Evolutionary conservation across 2,113 vertebrate genomes (phyloP).

Genomic region (Bubo blakistoni): DNA sequence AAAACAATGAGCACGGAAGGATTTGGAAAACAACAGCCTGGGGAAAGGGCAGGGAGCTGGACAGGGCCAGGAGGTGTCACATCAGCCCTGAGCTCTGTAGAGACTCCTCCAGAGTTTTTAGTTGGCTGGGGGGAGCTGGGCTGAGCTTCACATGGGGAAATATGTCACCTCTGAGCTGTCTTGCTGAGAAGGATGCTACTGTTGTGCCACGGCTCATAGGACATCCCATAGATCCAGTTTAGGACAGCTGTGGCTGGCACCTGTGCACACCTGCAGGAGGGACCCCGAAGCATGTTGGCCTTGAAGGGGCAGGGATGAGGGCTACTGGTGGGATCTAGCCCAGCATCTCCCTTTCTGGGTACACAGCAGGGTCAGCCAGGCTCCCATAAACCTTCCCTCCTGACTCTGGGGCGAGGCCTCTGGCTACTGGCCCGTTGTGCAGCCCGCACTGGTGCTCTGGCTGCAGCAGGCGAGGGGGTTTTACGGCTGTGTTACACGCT

Average conservation of each 20-base stretch:
- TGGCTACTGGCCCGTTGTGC: fast-evolving
- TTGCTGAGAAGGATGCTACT: not conserved
- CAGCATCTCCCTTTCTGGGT: not conserved
- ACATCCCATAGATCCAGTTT: not conserved
- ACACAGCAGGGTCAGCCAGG: fast-evolving
- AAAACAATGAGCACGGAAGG: not conserved
- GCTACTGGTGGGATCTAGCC: not conserved
- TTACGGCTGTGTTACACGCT: fast-evolving
- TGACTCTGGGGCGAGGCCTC: too few relatives aligned
- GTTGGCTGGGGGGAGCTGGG: not conserved
- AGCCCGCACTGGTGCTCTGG: fast-evolving
- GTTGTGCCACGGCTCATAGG: fast-evolving
- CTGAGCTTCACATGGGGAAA: not conserved
- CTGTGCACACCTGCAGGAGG: not conserved
- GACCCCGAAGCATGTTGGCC: not conserved
- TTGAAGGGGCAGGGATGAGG: not conserved
- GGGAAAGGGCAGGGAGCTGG: not conserved
- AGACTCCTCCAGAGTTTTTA: not conserved
- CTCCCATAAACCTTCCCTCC: not conserved
- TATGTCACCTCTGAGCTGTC: not conserved
- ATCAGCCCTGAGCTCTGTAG: not conserved
- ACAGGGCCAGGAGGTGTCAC: not conserved
- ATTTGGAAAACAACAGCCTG: not conserved
- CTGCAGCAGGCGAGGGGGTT: not conserved
- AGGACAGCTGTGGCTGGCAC: not conserved